Evolutionary conservation across 2,113 vertebrate species (phyloP).

Genomic region (Myotis davidii): DNA sequence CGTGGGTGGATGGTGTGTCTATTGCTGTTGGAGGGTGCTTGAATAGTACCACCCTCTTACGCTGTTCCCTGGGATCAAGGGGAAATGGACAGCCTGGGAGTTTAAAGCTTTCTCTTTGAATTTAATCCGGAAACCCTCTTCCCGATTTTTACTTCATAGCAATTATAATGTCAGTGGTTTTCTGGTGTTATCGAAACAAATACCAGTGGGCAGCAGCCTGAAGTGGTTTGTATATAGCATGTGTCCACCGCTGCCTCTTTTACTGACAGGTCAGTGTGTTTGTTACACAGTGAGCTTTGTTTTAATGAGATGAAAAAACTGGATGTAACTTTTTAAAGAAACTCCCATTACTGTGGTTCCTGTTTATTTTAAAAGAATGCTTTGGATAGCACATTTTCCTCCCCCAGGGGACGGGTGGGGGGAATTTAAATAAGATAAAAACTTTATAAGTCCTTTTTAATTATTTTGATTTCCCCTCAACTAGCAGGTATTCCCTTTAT

Average conservation of each 20-base stretch:
- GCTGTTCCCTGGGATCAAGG: background rate
- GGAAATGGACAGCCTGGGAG: background rate
- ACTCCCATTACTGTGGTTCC: conserved; percentile 43
- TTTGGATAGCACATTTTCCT: conserved; percentile 49
- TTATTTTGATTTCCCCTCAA: conserved; percentile 16
- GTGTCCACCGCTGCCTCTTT: background rate
- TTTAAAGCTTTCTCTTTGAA: conserved; percentile 51
- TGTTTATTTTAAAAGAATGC: conserved; percentile 63
- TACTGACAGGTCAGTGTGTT: background rate
- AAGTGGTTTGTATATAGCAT: background rate
- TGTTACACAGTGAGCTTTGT: conserved; percentile 9
- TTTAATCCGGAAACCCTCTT: background rate
- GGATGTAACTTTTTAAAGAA: background rate
- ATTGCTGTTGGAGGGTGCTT: background rate
- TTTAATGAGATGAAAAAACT: conserved; percentile 58
- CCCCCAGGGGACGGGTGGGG: background rate
- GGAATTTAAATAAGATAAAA: conserved; percentile 33
- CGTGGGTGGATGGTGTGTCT: conserved; percentile 15
- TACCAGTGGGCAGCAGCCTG: background rate
- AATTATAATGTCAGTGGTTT: conserved; percentile 32
- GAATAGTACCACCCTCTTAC: background rate
- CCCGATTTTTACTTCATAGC: conserved; percentile 33
- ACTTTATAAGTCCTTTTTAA: background rate
- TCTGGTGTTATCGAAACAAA: conserved; percentile 17
- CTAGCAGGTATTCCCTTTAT: conserved; percentile 16